Conservation (phyloP, 2,113 vertebrate genomes). For the Leptocoma aspasia region DNA sequence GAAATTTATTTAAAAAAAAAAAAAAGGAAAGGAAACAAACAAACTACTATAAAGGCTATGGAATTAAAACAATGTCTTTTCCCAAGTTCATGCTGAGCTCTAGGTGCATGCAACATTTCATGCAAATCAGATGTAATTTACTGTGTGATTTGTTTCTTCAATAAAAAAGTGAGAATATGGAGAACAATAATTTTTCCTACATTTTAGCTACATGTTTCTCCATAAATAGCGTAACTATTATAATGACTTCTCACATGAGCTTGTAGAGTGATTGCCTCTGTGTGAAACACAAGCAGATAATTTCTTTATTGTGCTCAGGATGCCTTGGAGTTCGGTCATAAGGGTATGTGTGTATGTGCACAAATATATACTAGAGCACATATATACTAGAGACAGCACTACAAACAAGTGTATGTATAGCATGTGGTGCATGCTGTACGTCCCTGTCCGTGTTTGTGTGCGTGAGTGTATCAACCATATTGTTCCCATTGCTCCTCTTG, state of each 20-base stretch:
- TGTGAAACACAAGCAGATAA: background rate
- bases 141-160: constrained; percentile 68
- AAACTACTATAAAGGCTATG: background rate
- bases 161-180: constrained; percentile 17
- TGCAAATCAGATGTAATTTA: constrained; percentile 49
- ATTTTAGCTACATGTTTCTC: constrained; percentile 44
- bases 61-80: constrained; percentile 65
- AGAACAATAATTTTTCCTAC: constrained; percentile 26
- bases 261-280: constrained; percentile 30
- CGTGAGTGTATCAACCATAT: background rate
- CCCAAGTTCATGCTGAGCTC: constrained; percentile 31
- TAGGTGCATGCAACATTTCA: constrained; percentile 13
- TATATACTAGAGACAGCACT: background rate
- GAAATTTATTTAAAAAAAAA: constrained; percentile 30
- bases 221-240: constrained; percentile 57
- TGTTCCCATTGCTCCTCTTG: background rate
- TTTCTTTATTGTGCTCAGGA: background rate
- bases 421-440: fast-evolving
- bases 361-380: background rate
- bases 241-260: constrained; percentile 46
- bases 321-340: background rate
- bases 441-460: fast-evolving
- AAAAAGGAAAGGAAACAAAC: background rate
- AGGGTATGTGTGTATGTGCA: background rate
- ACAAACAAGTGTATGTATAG: background rate